Percentiles rank a stretch among this genome's conserved stretches.
Evolutionary conservation across 2,888 invertebrate genomes (phyloP).

Genomic region (Carcina quercana): DNA sequence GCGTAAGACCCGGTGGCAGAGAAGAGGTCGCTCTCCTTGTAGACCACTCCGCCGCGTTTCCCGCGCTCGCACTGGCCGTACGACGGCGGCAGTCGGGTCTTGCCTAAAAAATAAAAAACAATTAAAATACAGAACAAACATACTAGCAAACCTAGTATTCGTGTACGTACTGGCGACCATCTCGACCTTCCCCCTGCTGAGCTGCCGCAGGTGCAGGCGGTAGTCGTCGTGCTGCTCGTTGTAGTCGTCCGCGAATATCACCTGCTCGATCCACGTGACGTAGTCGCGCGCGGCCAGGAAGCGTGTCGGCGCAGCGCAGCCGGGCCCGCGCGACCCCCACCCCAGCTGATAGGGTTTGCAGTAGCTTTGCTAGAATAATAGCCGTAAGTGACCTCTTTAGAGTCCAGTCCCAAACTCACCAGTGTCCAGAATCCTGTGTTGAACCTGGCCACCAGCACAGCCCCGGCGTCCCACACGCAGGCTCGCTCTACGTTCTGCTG

Average conservation of each 20-base stretch:
- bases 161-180: no score
- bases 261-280: slow-evolving; percentile 42
- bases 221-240: slow-evolving; percentile 14
- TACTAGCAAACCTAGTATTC: no score
- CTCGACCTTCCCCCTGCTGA: no score
- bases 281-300: slow-evolving; percentile 38
- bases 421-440: slow-evolving; percentile 47
- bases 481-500: slow-evolving; percentile 15
- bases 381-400: not conserved
- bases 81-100: no score
- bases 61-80: slow-evolving; percentile 22
- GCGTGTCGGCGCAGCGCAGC: slow-evolving; percentile 46
- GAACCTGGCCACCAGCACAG: slow-evolving; percentile 36
- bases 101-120: no score
- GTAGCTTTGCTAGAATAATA: not conserved
- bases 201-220: slow-evolving; percentile 23
- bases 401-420: slow-evolving; percentile 22
- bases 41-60: slow-evolving; percentile 32
- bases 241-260: slow-evolving; percentile 20
- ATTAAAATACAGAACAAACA: no score
- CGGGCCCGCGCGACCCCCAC: slow-evolving; percentile 43
- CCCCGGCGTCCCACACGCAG: slow-evolving; percentile 51
- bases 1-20: slow-evolving; percentile 35
- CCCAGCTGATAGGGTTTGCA: slow-evolving; percentile 39
- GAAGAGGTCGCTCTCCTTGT: slow-evolving; percentile 37